Evolutionary conservation across 2,888 invertebrate species (phyloP).

Genomic region (Acanthopleura granulata): DNA sequence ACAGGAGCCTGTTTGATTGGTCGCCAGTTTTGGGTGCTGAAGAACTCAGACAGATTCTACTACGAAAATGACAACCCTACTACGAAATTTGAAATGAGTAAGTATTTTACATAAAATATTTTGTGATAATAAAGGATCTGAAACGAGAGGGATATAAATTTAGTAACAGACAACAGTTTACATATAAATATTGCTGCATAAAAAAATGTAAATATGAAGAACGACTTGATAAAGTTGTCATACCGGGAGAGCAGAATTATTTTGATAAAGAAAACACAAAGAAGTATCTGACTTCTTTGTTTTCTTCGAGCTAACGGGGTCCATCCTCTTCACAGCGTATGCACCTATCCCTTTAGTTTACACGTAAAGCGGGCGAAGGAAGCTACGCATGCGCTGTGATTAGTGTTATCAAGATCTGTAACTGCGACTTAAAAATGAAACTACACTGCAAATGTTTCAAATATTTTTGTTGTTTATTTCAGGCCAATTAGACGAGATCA

Average conservation of each 20-base stretch:
- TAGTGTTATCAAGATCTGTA: not conserved
- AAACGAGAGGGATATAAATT: too few species aligned
- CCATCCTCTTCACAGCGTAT: not conserved
- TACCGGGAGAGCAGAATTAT: too few species aligned
- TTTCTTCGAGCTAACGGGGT: too few species aligned
- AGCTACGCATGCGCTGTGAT: not conserved
- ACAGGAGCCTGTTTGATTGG: conserved; percentile 15
- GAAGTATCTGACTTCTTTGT: too few species aligned
- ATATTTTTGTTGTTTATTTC: not conserved
- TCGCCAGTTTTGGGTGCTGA: conserved; percentile 16
- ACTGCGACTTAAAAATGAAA: not conserved
- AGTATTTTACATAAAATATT: not conserved
- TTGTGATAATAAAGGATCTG: too few species aligned
- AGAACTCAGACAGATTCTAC: conserved; percentile 15
- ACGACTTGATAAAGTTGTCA: too few species aligned
- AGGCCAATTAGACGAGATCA: conserved; percentile 17
- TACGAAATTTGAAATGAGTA: conserved; percentile 21
- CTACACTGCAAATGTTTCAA: not conserved
- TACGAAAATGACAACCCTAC: conserved; percentile 23
- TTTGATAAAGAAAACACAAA: too few species aligned
- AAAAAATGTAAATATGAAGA: too few species aligned
- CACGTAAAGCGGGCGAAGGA: not conserved
- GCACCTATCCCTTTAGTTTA: not conserved
- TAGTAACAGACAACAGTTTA: too few species aligned
- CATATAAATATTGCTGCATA: too few species aligned